Evolutionary conservation across 2,113 vertebrate genomes (phyloP), one percentile per base, ranked within the genome.

Genomic region (Rhipidura dahli): DNA sequence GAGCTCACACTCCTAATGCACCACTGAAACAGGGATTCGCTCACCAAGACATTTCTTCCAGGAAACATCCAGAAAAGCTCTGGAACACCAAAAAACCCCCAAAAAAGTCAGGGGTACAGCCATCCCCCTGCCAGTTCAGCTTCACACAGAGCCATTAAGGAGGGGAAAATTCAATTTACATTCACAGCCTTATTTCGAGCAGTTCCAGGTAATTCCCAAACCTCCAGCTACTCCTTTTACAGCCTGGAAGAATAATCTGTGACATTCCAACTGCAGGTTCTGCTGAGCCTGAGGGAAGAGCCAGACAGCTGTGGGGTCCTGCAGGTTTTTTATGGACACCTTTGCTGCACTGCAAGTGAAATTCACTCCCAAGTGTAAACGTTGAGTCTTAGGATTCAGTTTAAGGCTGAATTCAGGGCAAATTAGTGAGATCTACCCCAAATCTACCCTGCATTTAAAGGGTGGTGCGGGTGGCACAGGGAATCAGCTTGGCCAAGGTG

Each of bases 61-160:
- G 57, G 83, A 91, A 91, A 75, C 53, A 59, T 59, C 66, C 76
- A 89, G 57, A 93, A 91, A 91, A 35, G 20, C 53, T 91, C 72
- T 71, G 57, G 30, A 50, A 45, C 30, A 63, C 51, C 44, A 23
- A 45, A 54, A 39, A 39, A 39, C 9, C 39, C 39, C 39, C 39
- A 15, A 42, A 22, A 60, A 35, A 44, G 49, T 22, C n/a, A 14
- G 31, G 33, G 76, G 44, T 86, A 83, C 83, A 70, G 59, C 39
- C 49, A 60, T 6, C 31, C 35, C 44, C 35, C 35, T 64, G 63
- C 10, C 71, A 45, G 31, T 20, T 86, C 20, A 60, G 71, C 57
- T 76, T 17, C 47, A 33, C 61, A 33, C 0, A 0, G 39, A 70
- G 59, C 42, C 45, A 23, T 28, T 23, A 31, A 71, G 20, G 51